Evolutionary conservation across 2,113 vertebrate genomes (phyloP), one percentile per base, ranked within the genome.

Genomic region (Lepus timidus): DNA sequence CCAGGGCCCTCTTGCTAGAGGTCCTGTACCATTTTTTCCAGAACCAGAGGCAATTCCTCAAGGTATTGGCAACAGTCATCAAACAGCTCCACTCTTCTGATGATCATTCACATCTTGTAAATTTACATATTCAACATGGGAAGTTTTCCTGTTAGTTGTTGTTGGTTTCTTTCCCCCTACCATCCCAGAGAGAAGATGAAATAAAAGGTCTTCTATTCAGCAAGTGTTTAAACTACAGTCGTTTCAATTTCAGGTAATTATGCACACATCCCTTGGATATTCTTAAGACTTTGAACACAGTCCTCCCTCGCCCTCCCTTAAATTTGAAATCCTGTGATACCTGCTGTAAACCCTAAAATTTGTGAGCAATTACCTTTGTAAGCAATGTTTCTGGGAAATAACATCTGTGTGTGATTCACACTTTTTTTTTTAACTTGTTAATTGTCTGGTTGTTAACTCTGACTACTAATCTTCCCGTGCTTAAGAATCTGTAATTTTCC

Each of bases 311-410:
- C 27, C 27, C 5, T n/a, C 44, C 17, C 78, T 95, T 94, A 95
- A 81, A 96, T 97, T 80, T 96, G 68, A 97, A 97, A 97, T 96
- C 95, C 97, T 97, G 70, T 83, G 85, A 96, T 96, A 96, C 95
- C 91, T 85, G 91, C 93, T 71, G 90, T 76, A 97, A 97, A 95
- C 93, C 87, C 96, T 95, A 84, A 97, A 95, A 94, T 95, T 91
- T 95, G 97, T 95, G 71, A 96, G 97, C 97, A 97, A 97, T 98
- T 97, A 96, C 96, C 93, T 97, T 96, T 74, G 85, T 96, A 97
- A 94, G 96, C 97, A 96, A 84, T 82, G 94, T 96, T 93, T 95
- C 95, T 94, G 89, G 93, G 94, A 96, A 96, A 94, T 92, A 97
- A 96, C 96, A 96, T 96, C 96, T 97, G 96, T 70, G 83, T 96